Conservation (phyloP, 2,888 invertebrate species). For the Perdita meconis region DNA sequence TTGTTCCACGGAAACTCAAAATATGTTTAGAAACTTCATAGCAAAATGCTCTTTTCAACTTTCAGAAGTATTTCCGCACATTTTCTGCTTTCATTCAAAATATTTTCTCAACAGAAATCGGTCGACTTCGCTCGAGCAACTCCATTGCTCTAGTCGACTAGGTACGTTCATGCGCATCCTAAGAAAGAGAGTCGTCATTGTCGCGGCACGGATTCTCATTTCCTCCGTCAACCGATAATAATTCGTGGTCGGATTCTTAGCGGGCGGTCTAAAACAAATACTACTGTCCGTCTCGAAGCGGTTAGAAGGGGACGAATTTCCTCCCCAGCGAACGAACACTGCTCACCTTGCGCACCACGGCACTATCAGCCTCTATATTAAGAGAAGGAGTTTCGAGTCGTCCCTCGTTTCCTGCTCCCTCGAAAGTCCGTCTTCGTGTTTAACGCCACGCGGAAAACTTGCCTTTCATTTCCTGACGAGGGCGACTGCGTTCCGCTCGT, state of each 20-base stretch:
- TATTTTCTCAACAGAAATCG: too few species aligned
- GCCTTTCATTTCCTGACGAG: constrained; percentile 58
- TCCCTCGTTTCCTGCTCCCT: constrained; percentile 15
- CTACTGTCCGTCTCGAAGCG: constrained; percentile 50
- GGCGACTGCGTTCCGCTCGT: constrained; percentile 4
- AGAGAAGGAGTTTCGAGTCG: constrained; percentile 49
- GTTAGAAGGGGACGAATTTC: constrained; percentile 38
- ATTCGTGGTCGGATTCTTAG: constrained; percentile 31
- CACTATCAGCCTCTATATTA: constrained; percentile 43
- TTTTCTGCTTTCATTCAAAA: too few species aligned
- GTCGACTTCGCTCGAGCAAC: too few species aligned
- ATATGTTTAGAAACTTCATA: constrained; percentile 53
- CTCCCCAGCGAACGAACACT: constrained; percentile 21
- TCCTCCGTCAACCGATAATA: constrained; percentile 45
- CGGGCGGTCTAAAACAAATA: constrained; percentile 42
- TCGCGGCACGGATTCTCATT: constrained; percentile 41
- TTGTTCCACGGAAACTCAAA: too few species aligned
- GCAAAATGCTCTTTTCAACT: too few species aligned
- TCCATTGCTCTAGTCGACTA: too few species aligned
- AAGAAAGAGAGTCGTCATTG: constrained; percentile 36
- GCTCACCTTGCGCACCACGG: constrained; percentile 22
- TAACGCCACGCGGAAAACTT: constrained; percentile 52
- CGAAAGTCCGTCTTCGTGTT: constrained; percentile 24
- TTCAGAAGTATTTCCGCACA: too few species aligned
- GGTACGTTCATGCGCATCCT: too few species aligned